Percentiles rank a stretch among this genome's conserved stretches.
Conservation (phyloP, 1,140 invertebrate species). For the Portunus trituberculatus region DNA sequence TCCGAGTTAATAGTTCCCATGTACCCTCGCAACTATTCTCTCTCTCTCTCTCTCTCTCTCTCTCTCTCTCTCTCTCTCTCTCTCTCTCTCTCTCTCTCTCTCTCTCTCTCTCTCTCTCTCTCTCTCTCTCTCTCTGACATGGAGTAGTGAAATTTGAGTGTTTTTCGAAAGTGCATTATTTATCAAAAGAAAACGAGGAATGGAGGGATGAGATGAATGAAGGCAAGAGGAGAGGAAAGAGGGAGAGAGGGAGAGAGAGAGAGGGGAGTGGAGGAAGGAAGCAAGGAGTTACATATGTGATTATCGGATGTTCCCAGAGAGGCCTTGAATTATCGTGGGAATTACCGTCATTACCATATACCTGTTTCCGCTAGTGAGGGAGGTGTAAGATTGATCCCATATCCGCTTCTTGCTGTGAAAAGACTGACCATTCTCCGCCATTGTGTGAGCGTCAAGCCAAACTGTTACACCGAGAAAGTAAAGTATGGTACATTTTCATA, state of each 20-base stretch:
- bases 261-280: background rate
- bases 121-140: background rate
- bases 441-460: too few species aligned
- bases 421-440: too few species aligned
- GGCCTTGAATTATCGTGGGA: background rate
- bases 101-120: conserved; percentile 22
- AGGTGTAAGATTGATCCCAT: conserved; percentile 9
- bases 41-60: background rate
- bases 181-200: background rate
- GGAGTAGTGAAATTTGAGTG: too few species aligned
- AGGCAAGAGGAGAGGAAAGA: too few species aligned
- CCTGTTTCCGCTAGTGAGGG: background rate
- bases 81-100: conserved; percentile 30
- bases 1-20: background rate
- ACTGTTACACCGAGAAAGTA: too few species aligned
- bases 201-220: background rate
- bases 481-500: too few species aligned
- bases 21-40: background rate
- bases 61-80: background rate
- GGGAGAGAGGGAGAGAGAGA: background rate
- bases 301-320: background rate
- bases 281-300: too few species aligned
- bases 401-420: background rate
- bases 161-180: too few species aligned
- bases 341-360: conserved; percentile 9